These are phyloP conservation scores for Eristalinus sepulchralis DNA, from an alignment of 2,888 invertebrate genomes.

Conservation along the genomic window DNA sequence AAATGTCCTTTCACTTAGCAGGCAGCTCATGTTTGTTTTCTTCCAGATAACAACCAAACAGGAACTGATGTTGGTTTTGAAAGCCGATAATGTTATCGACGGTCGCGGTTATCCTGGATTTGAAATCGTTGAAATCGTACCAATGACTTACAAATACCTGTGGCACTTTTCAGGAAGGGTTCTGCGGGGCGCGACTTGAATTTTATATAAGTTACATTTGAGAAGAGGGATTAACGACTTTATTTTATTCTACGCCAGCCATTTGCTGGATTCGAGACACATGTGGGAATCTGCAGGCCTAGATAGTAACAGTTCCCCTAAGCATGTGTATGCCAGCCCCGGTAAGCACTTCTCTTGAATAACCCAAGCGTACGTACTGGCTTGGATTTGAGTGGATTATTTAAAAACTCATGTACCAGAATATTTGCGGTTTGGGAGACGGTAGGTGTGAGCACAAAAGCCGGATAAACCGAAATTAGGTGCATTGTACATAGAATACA, in stretches of 20 bases:
- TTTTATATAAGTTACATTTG: not conserved
- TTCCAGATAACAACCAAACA: constrained; percentile 35
- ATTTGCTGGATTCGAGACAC: not conserved
- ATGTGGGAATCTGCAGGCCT: not conserved
- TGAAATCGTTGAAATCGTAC: not conserved
- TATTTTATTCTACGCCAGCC: not conserved
- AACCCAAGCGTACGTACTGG: not conserved
- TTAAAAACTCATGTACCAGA: constrained; percentile 40
- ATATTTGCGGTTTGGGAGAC: constrained; percentile 57
- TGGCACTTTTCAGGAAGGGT: not conserved
- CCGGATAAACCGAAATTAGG: constrained; percentile 43
- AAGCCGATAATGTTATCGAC: constrained; percentile 9
- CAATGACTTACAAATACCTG: not conserved
- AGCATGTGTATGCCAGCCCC: not conserved
- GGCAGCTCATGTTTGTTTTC: constrained; percentile 61
- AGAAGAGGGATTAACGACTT: not conserved
- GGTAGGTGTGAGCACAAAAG: constrained; percentile 30
- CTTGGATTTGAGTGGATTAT: constrained; percentile 29
- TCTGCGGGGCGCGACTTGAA: not conserved
- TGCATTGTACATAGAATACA: not conserved
- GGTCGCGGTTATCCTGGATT: constrained; percentile 4
- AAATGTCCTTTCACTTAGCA: constrained; percentile 47
- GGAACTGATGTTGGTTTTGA: not conserved
- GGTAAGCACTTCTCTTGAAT: not conserved
- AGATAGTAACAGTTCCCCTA: not conserved